These are phyloP conservation scores for Mamestra configurata DNA, from an alignment of 1,140 invertebrate genomes.

Conservation along the genomic window DNA sequence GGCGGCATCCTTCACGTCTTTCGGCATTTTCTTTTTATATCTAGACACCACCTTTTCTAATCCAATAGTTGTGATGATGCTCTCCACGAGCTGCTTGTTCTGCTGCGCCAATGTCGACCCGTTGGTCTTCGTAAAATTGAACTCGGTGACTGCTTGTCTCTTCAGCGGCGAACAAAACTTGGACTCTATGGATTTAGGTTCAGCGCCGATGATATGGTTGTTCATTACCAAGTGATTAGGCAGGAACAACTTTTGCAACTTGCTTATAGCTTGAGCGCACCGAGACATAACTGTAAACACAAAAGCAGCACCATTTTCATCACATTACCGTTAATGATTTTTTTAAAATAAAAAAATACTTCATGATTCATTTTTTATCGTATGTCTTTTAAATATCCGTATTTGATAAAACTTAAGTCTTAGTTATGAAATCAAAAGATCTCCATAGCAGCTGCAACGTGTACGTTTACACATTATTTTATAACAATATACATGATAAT, in stretches of 20 bases:
- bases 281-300: constrained; percentile 81
- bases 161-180: constrained; percentile 83
- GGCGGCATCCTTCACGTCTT: constrained; percentile 74
- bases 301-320: constrained; percentile 61
- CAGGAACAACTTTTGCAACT: constrained; percentile 68
- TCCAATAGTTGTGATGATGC: constrained; percentile 69
- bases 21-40: constrained; percentile 67
- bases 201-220: constrained; percentile 60
- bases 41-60: constrained; percentile 70
- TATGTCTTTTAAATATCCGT: neutral
- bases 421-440: no score
- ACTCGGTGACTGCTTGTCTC: constrained; percentile 73
- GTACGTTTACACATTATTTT: no score
- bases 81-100: constrained; percentile 78
- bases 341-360: neutral
- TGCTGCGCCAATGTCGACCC: constrained; percentile 59
- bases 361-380: neutral
- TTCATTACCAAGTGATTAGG: constrained; percentile 77
- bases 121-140: constrained; percentile 72
- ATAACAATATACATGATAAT: no score
- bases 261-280: constrained; percentile 72
- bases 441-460: no score
- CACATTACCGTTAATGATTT: neutral
- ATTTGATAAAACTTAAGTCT: neutral
- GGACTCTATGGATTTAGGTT: constrained; percentile 66